Base-by-base conservation (phyloP, 2,888 invertebrate genomes). In the Apeira syringaria region DNA sequence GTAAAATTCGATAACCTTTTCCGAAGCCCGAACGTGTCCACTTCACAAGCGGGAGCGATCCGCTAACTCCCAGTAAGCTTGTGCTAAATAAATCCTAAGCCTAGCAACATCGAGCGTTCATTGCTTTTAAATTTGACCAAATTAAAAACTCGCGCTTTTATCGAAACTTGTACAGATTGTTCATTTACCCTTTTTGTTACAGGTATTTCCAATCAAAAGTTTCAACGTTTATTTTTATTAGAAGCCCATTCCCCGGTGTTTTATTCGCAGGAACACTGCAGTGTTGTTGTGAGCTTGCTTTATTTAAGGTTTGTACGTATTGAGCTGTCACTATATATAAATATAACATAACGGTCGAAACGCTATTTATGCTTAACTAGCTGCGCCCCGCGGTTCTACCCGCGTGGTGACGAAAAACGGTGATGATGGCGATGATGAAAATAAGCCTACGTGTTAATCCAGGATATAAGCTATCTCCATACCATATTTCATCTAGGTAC, bases 1-100 rank as follows among this genome's bases (percentile, higher is more conserved):
- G 69, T 66, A 71, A 75, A 78, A 78, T 72, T 78, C 64, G 63
- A 74, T 70, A 70, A 68, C 68, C 56, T 56, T 67, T 54, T 28
- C 40, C 40, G 51, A 52, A 59, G 59, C 46, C 44, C 36, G 47
- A 53, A 49, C 53, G 50, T 43, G 48, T 35, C 46, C 36, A 52
- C 30, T 35, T 46, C 45, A 52, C 42, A 43, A 49, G 49, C 53
- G 58, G 36, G 34, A 56, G 56, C 52, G 56, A 41, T 50, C 41
- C 15, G 15, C 30, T 45, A 27, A 35, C 13, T 32, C 35, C 15
- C 17, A 4, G 5, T 30, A 26, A 30, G 10, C 20, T 9, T 5
- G 1, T 10, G 13, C 22, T n/a, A 30, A 35, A 31, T 12, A 24
- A 36, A 37, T 10, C 12, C 9, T 5, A 18, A 13, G 12, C 15